These are phyloP conservation scores for Zootermopsis nevadensis DNA, from an alignment of 2,888 invertebrate species.

Conservation along the genomic window DNA sequence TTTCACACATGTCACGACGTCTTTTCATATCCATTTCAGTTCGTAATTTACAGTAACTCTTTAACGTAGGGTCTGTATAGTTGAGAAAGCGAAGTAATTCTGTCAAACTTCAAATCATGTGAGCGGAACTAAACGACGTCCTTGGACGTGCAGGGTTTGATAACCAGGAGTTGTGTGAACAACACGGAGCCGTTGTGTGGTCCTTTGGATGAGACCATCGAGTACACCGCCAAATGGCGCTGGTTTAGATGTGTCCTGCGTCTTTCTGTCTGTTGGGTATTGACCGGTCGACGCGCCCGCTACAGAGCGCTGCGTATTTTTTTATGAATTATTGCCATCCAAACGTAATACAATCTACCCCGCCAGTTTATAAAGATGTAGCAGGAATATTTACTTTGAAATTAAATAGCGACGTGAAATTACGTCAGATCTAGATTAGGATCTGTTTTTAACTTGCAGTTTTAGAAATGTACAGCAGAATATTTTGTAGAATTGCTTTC, in stretches of 20 bases:
- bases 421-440: background rate
- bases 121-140: no score
- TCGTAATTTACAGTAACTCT: no score
- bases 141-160: no score
- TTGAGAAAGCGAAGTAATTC: no score
- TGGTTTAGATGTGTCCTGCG: background rate
- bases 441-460: background rate
- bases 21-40: no score
- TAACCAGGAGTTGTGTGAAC: no score
- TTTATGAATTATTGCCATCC: constrained; percentile 21
- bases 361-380: background rate
- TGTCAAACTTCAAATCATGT: no score
- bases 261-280: background rate
- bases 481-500: background rate
- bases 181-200: no score
- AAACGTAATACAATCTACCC: constrained; percentile 9
- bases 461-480: no score
- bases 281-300: constrained; percentile 11
- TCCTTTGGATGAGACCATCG: background rate
- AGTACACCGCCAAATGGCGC: background rate
- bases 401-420: constrained; percentile 17
- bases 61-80: no score
- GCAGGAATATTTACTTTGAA: constrained; percentile 10
- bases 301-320: background rate
- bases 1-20: no score